Conservation (phyloP, 2,888 invertebrate species). For the Elegia similella region DNA sequence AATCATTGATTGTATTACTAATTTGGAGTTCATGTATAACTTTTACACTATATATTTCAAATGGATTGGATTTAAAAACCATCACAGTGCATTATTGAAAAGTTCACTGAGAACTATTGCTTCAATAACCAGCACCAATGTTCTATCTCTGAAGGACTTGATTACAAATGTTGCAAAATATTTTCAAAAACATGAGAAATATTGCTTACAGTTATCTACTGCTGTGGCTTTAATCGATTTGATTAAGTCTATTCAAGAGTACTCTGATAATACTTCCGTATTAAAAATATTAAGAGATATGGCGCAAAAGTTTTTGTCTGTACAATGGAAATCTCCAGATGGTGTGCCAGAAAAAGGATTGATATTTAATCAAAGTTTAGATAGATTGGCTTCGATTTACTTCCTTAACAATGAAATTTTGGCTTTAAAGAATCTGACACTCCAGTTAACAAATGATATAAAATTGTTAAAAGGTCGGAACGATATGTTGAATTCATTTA, state of each 20-base stretch:
- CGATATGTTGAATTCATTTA: constrained; percentile 81
- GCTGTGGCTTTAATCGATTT: constrained; percentile 79
- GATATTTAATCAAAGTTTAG: constrained; percentile 83
- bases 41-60: constrained; percentile 82
- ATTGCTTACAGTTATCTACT: constrained; percentile 77
- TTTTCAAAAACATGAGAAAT: constrained; percentile 69
- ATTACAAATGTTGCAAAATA: constrained; percentile 56
- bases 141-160: constrained; percentile 57
- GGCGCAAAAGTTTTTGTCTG: constrained; percentile 77
- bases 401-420: constrained; percentile 81
- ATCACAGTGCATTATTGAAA: constrained; percentile 56
- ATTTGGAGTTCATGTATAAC: constrained; percentile 79
- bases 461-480: constrained; percentile 78
- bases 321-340: constrained; percentile 85
- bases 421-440: constrained; percentile 80
- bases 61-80: constrained; percentile 84
- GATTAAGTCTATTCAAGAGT: constrained; percentile 70
- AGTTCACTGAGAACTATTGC: constrained; percentile 63
- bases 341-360: constrained; percentile 85
- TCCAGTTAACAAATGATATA: constrained; percentile 81
- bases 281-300: constrained; percentile 68
- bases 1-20: constrained; percentile 56
- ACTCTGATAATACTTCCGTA: constrained; percentile 60
- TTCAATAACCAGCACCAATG: constrained; percentile 43
- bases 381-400: constrained; percentile 84